Evolutionary conservation across 1,140 invertebrate species (phyloP).

Genomic region (Meloidogyne chitwoodi): DNA sequence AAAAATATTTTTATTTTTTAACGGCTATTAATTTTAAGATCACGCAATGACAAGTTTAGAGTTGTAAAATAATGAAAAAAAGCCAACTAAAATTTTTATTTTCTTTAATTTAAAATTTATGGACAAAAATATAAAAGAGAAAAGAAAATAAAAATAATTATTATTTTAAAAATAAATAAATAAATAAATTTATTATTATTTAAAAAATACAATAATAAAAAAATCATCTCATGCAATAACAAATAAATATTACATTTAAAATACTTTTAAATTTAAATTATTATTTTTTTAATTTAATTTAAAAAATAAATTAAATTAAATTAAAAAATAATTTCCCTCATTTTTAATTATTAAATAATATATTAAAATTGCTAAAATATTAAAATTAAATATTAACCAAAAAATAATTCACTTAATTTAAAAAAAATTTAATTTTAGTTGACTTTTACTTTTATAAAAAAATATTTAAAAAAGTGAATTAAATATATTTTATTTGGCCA

Average conservation of each 20-base stretch:
- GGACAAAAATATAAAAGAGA: neutral
- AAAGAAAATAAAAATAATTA: neutral
- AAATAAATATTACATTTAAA: neutral
- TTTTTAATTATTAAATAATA: too few species aligned
- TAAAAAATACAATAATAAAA: neutral
- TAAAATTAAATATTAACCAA: too few species aligned
- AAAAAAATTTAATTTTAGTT: too few species aligned
- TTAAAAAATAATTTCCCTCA: neutral
- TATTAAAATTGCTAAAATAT: too few species aligned
- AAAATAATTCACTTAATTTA: too few species aligned
- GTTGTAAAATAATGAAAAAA: too few species aligned
- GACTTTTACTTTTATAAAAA: too few species aligned
- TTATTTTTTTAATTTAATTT: neutral
- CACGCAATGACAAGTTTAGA: neutral
- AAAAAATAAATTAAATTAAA: too few species aligned
- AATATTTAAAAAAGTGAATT: too few species aligned
- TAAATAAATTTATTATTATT: neutral
- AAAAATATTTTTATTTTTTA: neutral
- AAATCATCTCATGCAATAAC: neutral
- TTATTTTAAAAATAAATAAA: neutral
- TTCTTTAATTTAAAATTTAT: neutral
- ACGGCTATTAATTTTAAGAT: neutral
- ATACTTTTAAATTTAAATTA: neutral
- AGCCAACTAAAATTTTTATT: too few species aligned
- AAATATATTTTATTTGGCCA: too few species aligned